Base-by-base conservation (phyloP, 2,113 vertebrate species). In the Halichoerus grypus region DNA sequence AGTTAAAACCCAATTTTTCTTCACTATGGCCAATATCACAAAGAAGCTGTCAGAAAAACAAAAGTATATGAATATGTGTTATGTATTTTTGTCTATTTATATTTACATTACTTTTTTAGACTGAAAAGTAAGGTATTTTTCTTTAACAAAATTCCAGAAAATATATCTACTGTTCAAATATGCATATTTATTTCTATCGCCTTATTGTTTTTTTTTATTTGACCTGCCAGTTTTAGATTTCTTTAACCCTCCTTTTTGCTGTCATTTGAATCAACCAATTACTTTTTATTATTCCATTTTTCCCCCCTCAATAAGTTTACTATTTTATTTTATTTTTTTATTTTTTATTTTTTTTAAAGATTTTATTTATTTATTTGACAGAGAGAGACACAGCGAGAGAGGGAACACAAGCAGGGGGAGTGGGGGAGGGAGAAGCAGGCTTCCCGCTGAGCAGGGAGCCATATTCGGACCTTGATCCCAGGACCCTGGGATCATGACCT, bases 1-100 rank as follows among this genome's bases (percentile, higher is more conserved):
- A 99, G 5, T 99, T 99, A 99, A 99, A 99, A 88, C 99, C 99
- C 98, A 99, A 98, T 97, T 99, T 99, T 98, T 99, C 99, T 98
- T 99, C 99, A 94, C 98, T 99, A 98, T 99, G 99, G 95, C 99
- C 99, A 98, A 99, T 98, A 96, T 99, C 99, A 99, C 99, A 99
- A 98, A 99, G 99, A 98, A 99, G 99, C 99, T 99, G 96, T 36
- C 98, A 99, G 69, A 92, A 95, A 97, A 97, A 97, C 21, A 90
- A 98, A 96, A 13, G 4, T 31, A 42, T 97, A 61, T 92, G 18
- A 95, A 59, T 13, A 59, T 61, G 10, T 61, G 15, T 61, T 80
- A 39, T 26, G 0, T 69, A 36, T 49, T 82, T 81, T 88, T 69
- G 42, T 28, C 36, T 65, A 82, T n/a, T 94, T 88, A 36, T 13